A percentile compares a stretch with the other conserved stretches of the same genome.
These are phyloP conservation scores for Lissocephala sabroskyi DNA, from an alignment of 2,888 invertebrate species.

Conservation along the genomic window DNA sequence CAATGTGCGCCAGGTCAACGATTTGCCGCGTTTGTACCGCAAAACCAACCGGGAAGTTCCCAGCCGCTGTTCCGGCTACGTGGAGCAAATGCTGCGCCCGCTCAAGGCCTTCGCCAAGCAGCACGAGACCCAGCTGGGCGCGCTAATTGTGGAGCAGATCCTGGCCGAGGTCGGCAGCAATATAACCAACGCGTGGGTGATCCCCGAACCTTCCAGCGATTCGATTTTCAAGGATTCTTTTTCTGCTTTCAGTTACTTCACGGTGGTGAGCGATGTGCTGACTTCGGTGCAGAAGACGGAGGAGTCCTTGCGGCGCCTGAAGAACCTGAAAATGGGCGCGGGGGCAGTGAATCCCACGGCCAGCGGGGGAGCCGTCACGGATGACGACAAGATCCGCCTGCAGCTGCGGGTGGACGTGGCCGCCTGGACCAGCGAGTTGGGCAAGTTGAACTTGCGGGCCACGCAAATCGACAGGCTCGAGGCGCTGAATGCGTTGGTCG, in stretches of 20 bases:
- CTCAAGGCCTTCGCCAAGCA: slow-evolving; percentile 73
- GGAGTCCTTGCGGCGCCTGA: slow-evolving; percentile 91
- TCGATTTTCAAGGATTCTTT: no score
- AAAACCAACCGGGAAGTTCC: slow-evolving; percentile 93
- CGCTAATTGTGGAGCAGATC: slow-evolving; percentile 54
- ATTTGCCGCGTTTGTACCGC: slow-evolving; percentile 93
- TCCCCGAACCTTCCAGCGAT: not conserved
- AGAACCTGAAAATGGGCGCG: slow-evolving; percentile 83
- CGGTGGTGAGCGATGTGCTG: slow-evolving; percentile 88
- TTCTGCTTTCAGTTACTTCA: slow-evolving; percentile 75
- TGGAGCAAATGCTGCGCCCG: slow-evolving; percentile 78
- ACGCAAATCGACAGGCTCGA: slow-evolving; percentile 76
- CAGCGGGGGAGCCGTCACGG: slow-evolving; percentile 76
- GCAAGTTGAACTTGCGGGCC: slow-evolving; percentile 75
- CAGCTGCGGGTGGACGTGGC: slow-evolving; percentile 91
- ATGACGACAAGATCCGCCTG: slow-evolving; percentile 94
- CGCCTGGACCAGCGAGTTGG: slow-evolving; percentile 79
- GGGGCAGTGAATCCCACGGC: slow-evolving; percentile 45
- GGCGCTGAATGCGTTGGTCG: slow-evolving; percentile 77
- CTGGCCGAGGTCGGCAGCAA: slow-evolving; percentile 71
- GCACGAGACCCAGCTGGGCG: slow-evolving; percentile 65
- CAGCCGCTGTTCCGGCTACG: slow-evolving; percentile 84
- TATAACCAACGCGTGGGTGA: slow-evolving; percentile 76
- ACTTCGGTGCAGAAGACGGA: slow-evolving; percentile 96
- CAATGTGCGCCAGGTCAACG: slow-evolving; percentile 86